Percentiles rank a stretch among this genome's conserved stretches.
Evolutionary conservation across 2,888 invertebrate species (phyloP).

Genomic region (Corbicula japonica): DNA sequence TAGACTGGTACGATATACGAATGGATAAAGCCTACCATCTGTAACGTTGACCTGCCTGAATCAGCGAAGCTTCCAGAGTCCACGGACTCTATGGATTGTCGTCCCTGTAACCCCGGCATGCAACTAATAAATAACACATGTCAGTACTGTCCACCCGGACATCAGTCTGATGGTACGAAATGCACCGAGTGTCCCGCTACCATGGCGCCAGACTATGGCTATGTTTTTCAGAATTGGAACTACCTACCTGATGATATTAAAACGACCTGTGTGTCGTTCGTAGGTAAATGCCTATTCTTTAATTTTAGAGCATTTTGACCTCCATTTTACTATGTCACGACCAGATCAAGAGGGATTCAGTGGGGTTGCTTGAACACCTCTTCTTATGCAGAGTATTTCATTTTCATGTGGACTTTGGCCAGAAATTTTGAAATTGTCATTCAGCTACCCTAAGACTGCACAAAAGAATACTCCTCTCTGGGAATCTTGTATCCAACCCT

Average conservation of each 20-base stretch:
- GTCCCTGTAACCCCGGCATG: constrained; percentile 89
- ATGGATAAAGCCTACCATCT: constrained; percentile 88
- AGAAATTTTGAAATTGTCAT: no score
- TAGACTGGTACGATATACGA: constrained; percentile 87
- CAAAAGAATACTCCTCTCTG: no score
- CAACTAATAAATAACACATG: constrained; percentile 86
- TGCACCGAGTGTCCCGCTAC: constrained; percentile 81
- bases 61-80: constrained; percentile 86
- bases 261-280: constrained; percentile 86
- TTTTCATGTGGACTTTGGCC: no score
- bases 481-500: no score
- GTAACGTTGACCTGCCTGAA: constrained; percentile 86
- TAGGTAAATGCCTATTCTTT: constrained; percentile 76
- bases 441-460: no score
- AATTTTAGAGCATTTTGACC: no score
- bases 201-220: constrained; percentile 88
- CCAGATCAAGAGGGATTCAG: no score
- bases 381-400: no score
- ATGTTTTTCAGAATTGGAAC: constrained; percentile 87
- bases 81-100: constrained; percentile 85
- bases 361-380: no score
- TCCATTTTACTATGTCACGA: no score
- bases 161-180: constrained; percentile 75
- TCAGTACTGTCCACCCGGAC: constrained; percentile 87
- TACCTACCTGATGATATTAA: constrained; percentile 87